Base-by-base conservation (phyloP, 2,888 invertebrate genomes). In the Bellardia bayeri region DNA sequence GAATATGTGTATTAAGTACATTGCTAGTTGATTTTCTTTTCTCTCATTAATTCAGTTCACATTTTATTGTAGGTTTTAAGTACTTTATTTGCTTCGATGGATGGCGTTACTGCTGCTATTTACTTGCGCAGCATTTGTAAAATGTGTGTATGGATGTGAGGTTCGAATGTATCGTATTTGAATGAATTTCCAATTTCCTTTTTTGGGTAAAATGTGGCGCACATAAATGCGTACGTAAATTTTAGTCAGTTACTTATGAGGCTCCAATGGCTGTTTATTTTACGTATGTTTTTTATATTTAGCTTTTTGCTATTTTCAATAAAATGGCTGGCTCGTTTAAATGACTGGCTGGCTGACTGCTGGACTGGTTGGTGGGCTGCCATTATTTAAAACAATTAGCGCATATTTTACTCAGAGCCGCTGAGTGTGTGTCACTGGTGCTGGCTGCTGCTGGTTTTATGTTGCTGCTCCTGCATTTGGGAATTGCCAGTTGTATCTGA, bases 331-430 rank as follows among this genome's bases (percentile, higher is more conserved):
- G 66, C 33, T 40, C 2, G 68, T 64, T 63, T 23, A 3, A 9
- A 13, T 61, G 63, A 6, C 45, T 79, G 40, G 42, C 33, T 63
- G 14, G 16, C 45, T 5, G 9, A 49, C 42, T 11, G 3, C 13
- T 3, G 45, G 45, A 3, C 45, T 45, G 45, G 45, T 82, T 79
- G 79, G 54, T 72, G 42, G 51, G 61, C 30, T 82, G 84, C 68
- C 89, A 89, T 90, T 90, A 89, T 89, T 90, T 87, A 89, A 89
- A 89, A 90, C 89, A 90, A 90, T 90, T 89, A 90, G 89, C 87
- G 88, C 84, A 87, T 87, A 85, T 87, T 85, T 85, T 81, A 78
- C 82, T 79, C 66, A 83, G 56, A 66, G 13, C 37, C 42, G 40
- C 14, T 74, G 68, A 54, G 6, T 61, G 45, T 49, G 61, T 42